These are phyloP conservation scores for Amiota communis DNA, from an alignment of 2,888 invertebrate genomes.

Conservation along the genomic window DNA sequence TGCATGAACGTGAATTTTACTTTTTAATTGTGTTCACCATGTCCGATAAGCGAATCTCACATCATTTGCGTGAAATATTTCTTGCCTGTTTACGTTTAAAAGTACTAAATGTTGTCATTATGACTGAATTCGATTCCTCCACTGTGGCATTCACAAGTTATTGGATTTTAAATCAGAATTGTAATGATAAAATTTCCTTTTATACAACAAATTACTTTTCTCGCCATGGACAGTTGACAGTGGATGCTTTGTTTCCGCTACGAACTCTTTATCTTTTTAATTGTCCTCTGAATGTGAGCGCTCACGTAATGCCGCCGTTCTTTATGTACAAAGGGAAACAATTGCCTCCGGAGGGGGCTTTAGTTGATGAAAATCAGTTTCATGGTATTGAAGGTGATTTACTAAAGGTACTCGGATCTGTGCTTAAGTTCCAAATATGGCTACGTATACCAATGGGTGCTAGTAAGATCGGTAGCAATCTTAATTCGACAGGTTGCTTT, in stretches of 20 bases:
- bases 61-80: slow-evolving; percentile 48
- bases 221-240: slow-evolving; percentile 22
- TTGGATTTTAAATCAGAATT: slow-evolving; percentile 39
- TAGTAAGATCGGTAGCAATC: slow-evolving; percentile 37
- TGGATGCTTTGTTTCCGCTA: slow-evolving; percentile 50
- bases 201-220: slow-evolving; percentile 50
- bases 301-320: slow-evolving; percentile 52
- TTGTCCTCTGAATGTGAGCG: slow-evolving; percentile 59
- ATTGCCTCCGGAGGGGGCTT: slow-evolving; percentile 33
- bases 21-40: slow-evolving; percentile 57
- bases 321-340: slow-evolving; percentile 57
- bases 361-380: slow-evolving; percentile 44
- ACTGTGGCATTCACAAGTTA: slow-evolving; percentile 48
- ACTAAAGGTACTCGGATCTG: slow-evolving; percentile 52
- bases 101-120: slow-evolving; percentile 60
- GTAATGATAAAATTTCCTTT: slow-evolving; percentile 40
- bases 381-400: slow-evolving; percentile 65
- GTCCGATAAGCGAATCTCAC: background rate
- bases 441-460: slow-evolving; percentile 46
- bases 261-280: slow-evolving; percentile 46
- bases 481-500: slow-evolving; percentile 55
- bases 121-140: slow-evolving; percentile 42
- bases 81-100: slow-evolving; percentile 43
- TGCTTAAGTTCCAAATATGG: slow-evolving; percentile 58
- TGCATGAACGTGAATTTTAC: slow-evolving; percentile 57